Percentiles rank a stretch among this genome's conserved stretches.
phyloP scores from a whole-genome alignment of 2,797 vertebrate species.

The Halcyon smyrnensis region DNA sequence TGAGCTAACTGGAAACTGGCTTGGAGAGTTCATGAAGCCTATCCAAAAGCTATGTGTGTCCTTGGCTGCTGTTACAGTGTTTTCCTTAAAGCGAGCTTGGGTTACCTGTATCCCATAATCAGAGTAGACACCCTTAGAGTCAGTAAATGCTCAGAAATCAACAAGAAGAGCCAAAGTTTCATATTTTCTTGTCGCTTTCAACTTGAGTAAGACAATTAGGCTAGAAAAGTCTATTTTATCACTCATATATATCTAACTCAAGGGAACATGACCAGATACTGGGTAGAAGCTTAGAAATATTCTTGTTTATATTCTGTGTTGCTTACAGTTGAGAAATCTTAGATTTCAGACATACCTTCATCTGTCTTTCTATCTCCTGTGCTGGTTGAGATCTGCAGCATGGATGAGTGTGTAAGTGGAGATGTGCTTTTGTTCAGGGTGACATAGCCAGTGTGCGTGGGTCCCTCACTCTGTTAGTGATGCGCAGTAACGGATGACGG shows the following conservation, averaged over 20 bases:
- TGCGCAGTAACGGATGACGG: background rate
- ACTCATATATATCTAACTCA: background rate
- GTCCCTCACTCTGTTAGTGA: background rate
- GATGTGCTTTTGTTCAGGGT: background rate
- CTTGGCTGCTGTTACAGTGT: background rate
- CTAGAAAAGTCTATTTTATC: background rate
- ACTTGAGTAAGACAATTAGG: background rate
- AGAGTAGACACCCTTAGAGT: background rate
- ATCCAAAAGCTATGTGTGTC: background rate
- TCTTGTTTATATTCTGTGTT: background rate
- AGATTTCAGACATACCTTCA: background rate
- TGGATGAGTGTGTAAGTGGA: background rate
- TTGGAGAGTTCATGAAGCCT: background rate
- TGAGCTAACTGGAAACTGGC: background rate
- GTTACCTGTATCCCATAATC: background rate
- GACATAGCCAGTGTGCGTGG: background rate
- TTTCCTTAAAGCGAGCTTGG: background rate
- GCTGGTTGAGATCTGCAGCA: background rate
- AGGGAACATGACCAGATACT: background rate
- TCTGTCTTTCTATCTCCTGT: background rate
- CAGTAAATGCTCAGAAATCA: background rate
- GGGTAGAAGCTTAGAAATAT: background rate
- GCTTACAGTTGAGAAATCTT: background rate
- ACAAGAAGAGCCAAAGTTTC: background rate
- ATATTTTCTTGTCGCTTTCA: background rate